These are phyloP conservation scores for Simalia tracyae DNA, from an alignment of 2,797 vertebrate genomes.

Conservation along the genomic window DNA sequence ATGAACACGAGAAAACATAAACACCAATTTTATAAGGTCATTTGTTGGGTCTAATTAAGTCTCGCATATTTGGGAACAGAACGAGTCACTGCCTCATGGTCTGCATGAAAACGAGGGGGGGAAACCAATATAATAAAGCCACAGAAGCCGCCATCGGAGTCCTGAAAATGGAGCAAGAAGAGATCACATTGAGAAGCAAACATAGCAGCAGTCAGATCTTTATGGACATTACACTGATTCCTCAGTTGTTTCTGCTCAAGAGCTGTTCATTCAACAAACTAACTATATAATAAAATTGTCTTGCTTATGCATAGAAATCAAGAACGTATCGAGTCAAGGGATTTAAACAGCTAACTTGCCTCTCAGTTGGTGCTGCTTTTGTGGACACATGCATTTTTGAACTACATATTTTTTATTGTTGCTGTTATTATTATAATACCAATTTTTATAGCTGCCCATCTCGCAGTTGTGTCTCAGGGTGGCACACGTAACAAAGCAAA, in stretches of 20 bases:
- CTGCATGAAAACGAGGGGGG: constrained; percentile 43
- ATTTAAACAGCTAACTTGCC: not conserved
- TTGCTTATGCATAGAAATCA: not conserved
- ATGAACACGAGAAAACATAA: not conserved
- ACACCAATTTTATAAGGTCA: not conserved
- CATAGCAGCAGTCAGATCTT: not conserved
- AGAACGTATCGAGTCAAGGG: not conserved
- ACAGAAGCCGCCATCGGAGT: not conserved
- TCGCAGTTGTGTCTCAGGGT: not conserved
- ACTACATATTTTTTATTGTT: not conserved
- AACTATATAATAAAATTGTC: not conserved
- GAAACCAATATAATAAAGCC: constrained; percentile 13
- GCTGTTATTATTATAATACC: not conserved
- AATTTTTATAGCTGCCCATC: not conserved
- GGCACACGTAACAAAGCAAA: not conserved
- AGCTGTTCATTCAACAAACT: not conserved
- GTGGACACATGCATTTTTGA: not conserved
- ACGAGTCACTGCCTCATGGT: constrained; percentile 8
- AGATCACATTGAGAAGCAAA: not conserved
- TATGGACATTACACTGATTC: fast-evolving
- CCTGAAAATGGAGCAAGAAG: not conserved
- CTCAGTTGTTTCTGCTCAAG: not conserved
- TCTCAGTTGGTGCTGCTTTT: not conserved
- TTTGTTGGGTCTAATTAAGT: constrained; percentile 20
- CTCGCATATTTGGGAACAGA: not conserved